Percentiles rank a stretch among this genome's conserved stretches.
Conservation (phyloP, 2,888 invertebrate genomes). For the Amorpha juglandis region DNA sequence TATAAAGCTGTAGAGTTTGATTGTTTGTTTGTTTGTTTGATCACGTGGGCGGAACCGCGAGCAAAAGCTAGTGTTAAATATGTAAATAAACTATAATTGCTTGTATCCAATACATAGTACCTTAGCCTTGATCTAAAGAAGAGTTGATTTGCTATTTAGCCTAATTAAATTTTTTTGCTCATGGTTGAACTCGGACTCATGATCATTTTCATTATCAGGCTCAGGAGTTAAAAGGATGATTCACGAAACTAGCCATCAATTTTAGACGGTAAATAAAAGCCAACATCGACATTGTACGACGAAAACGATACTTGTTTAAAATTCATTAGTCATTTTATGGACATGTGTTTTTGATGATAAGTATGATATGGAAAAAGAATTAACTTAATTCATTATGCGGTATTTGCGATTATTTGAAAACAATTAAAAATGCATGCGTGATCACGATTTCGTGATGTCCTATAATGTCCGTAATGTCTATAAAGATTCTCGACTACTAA, state of each 20-base stretch:
- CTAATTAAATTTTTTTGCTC: not conserved
- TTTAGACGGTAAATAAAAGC: not conserved
- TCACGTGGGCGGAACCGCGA: too few relatives aligned
- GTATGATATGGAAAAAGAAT: too few relatives aligned
- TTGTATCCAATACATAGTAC: too few relatives aligned
- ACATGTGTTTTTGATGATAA: too few relatives aligned
- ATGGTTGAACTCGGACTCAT: not conserved
- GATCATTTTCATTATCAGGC: not conserved
- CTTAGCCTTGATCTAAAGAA: too few relatives aligned
- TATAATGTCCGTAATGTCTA: not conserved
- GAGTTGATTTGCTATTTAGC: not conserved
- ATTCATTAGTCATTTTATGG: too few relatives aligned
- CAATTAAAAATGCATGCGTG: not conserved
- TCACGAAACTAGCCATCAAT: not conserved
- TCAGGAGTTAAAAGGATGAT: not conserved
- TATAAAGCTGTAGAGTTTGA: too few relatives aligned
- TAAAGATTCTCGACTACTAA: not conserved
- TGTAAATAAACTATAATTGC: too few relatives aligned
- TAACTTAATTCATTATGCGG: not conserved
- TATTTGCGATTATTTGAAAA: not conserved
- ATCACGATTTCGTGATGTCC: conserved; percentile 1
- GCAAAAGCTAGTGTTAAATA: too few relatives aligned
- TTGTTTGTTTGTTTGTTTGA: too few relatives aligned
- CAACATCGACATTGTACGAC: too few relatives aligned
- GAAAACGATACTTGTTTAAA: too few relatives aligned